These are phyloP conservation scores for Allobates femoralis DNA, from an alignment of 2,797 vertebrate species.

Conservation along the genomic window DNA sequence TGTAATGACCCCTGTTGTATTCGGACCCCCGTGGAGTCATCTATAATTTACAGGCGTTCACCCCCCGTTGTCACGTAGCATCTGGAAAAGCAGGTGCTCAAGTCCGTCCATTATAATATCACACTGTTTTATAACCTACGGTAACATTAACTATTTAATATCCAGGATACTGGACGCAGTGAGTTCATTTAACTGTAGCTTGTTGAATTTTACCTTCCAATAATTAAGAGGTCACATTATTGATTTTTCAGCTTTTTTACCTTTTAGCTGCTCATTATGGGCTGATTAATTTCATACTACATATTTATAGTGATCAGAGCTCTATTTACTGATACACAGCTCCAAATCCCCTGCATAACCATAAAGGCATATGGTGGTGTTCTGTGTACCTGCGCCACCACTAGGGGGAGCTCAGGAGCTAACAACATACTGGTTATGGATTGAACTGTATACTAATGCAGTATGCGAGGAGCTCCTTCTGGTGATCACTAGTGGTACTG, in stretches of 20 bases:
- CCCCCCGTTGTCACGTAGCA: constrained; percentile 21
- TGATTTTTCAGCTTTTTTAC: background rate
- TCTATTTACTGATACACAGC: background rate
- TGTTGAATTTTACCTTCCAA: background rate
- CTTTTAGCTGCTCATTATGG: background rate
- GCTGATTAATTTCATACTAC: background rate
- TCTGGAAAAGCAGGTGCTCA: constrained; percentile 31
- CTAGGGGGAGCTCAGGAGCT: background rate
- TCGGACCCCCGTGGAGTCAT: background rate
- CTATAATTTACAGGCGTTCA: constrained; percentile 42
- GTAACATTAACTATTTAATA: background rate
- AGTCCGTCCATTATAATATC: background rate
- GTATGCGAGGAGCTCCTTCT: background rate
- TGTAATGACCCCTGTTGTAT: background rate
- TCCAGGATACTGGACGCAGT: background rate
- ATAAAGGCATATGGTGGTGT: no score
- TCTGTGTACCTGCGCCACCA: background rate
- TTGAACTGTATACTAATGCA: background rate
- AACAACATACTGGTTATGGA: no score
- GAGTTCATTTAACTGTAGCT: background rate
- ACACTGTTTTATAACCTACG: background rate
- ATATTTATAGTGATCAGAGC: background rate
- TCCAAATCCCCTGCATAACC: background rate
- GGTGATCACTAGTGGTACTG: no score
- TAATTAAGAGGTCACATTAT: background rate